Base-by-base conservation (phyloP, 2,888 invertebrate species). In the Nowickia ferox region DNA sequence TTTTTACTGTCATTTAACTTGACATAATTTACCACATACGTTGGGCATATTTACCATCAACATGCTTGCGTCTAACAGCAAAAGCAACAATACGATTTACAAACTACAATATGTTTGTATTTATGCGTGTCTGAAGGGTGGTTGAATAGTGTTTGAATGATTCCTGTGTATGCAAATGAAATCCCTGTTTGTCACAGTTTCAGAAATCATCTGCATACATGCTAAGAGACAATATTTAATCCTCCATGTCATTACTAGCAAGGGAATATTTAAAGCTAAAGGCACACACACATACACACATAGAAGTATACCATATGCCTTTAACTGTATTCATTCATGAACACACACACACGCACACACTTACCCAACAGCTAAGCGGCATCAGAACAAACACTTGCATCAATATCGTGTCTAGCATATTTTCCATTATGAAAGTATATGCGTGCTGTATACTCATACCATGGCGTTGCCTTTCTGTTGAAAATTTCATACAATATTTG, bases 11-110 rank as follows among this genome's bases (percentile, higher is more conserved):
- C 59, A 71, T 68, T 11, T 15, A 72, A 74, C 59, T 68, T 84
- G 84, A 80, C 71, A 80, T 84, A 81, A 81, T 85, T 81, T 69
- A 81, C 84, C 84, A 65, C 81, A 78, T 77, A 44, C 46, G 8
- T 38, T 68, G 42, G 68, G 30, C 30, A 59, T 74, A 42, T 66
- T 74, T 66, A 74, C 44, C 15, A 59, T 3, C 53, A 79, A 53
- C 51, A 30, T 55, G 51, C 5, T 1, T 38, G 61, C 40, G 22
- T 22, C 30, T 46, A 61, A 17, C 51, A 78, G 46, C 48, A 77
- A 10, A 22, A 48, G 19, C 57, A 53, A 38, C 2, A 77, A 59
- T 48, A 61, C 44, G 51, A 44, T 48, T 61, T 69, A 6, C n/a
- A 78, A 69, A 30, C 30, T 6, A 30, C 30, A 30, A 77, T 68